Evolutionary conservation across 2,888 invertebrate genomes (phyloP), one percentile per base, ranked within the genome.

Genomic region (Molorchus minor): DNA sequence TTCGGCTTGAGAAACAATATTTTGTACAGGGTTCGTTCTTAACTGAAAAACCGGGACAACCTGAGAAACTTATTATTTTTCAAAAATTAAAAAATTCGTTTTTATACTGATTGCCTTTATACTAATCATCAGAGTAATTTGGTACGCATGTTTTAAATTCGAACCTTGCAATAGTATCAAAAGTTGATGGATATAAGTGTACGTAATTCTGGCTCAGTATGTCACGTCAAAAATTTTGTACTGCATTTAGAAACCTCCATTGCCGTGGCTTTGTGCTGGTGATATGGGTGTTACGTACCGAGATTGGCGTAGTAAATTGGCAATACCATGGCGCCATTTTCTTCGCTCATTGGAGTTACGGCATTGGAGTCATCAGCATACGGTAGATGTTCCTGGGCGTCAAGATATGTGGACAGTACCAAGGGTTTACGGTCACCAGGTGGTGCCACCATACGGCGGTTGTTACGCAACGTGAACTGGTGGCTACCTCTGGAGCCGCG

Each of bases 361-460:
- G 96, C 97, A 78, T 94, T 94, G 65, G 96, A 96, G 83, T 97
- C 98, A 81, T 98, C 98, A 57, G 96, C 97, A 80, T 95, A 98
- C 58, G 97, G 97, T 77, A 98, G 87, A 82, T 96, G 95, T 84
- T 95, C 94, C 82, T 93, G 93, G 71, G 93, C 94, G 81, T 94
- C 96, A 81, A 96, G 87, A 84, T 96, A 96, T 70, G 96, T 96
- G 75, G 94, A 95, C 70, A 96, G 86, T 68, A 97, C 96, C 76
- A 96, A 86, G 44, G 96, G 96, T 80, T 96, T 96, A 69, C 94
- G 88, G 82, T 97, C 96, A 55, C 91, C 91, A 53, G 92, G 91
- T 61, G 91, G 90, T 64, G 86, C 87, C 70, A 88, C 87, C 78
- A 93, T 90, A 61, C 90, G 85, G 66, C 93, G 86, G 64, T 92